These are phyloP conservation scores for Trinorchestia longiramus DNA, from an alignment of 1,140 invertebrate species.

Conservation along the genomic window DNA sequence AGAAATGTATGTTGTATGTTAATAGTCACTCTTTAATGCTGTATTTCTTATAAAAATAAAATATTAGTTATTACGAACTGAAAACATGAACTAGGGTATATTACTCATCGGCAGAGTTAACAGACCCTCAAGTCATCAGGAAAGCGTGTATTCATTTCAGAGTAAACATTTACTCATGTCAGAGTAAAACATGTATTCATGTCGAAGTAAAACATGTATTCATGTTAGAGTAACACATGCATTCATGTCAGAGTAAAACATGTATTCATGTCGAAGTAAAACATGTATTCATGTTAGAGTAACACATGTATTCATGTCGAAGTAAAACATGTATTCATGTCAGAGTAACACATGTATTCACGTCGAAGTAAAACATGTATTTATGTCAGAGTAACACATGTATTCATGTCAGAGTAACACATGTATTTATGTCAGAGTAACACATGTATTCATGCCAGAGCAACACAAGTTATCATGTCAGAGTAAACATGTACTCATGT, in stretches of 20 bases:
- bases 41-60: neutral
- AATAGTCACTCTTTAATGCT: neutral
- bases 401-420: neutral
- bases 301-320: neutral
- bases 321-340: neutral
- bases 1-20: neutral
- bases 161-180: neutral
- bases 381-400: neutral
- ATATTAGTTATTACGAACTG: neutral
- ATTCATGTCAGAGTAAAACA: neutral
- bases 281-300: neutral
- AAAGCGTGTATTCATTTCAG: neutral
- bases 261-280: too few species aligned
- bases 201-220: neutral
- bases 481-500: neutral
- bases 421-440: neutral
- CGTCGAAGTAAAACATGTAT: too few species aligned
- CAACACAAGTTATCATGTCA: too few species aligned
- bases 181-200: too few species aligned
- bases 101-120: neutral
- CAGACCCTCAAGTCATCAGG: neutral
- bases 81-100: neutral
- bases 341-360: neutral
- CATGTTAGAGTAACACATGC: neutral
- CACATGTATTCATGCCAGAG: too few species aligned